Conservation (phyloP, 1,140 invertebrate genomes). For the Phocides pigmalion region DNA sequence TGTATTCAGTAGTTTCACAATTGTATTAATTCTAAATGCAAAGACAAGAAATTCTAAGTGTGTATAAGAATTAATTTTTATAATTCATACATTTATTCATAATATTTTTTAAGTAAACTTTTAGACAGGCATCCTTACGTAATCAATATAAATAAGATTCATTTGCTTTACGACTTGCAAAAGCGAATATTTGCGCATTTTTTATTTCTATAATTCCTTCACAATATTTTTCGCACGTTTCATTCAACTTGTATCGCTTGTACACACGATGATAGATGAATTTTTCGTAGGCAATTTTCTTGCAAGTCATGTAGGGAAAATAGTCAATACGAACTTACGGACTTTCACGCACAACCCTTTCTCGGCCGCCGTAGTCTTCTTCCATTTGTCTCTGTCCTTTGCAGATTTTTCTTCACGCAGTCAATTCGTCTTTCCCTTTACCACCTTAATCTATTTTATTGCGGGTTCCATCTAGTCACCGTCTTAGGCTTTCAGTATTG, state of each 20-base stretch:
- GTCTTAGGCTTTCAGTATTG: slow-evolving; percentile 33
- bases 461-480: slow-evolving; percentile 44
- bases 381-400: slow-evolving; percentile 51
- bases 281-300: slow-evolving; percentile 29
- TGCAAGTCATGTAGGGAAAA: slow-evolving; percentile 32
- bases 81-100: too few relatives aligned
- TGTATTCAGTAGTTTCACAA: too few relatives aligned
- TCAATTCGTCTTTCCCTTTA: slow-evolving; percentile 43
- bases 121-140: too few relatives aligned
- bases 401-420: slow-evolving; percentile 47
- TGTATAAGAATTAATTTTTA: too few relatives aligned
- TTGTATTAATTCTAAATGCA: too few relatives aligned
- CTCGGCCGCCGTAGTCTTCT: slow-evolving; percentile 38
- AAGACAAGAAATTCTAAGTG: too few relatives aligned
- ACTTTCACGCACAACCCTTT: slow-evolving; percentile 45
- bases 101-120: too few relatives aligned
- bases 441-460: slow-evolving; percentile 46
- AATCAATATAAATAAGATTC: too few relatives aligned
- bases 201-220: neutral
- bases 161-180: too few relatives aligned
- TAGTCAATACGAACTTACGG: slow-evolving; percentile 35
- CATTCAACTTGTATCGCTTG: slow-evolving; percentile 1
- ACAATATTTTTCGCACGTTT: neutral
- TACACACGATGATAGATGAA: slow-evolving; percentile 19
- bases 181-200: too few relatives aligned